Conservation (phyloP, 2,888 invertebrate genomes). For the Agonopterix subpropinquella region DNA sequence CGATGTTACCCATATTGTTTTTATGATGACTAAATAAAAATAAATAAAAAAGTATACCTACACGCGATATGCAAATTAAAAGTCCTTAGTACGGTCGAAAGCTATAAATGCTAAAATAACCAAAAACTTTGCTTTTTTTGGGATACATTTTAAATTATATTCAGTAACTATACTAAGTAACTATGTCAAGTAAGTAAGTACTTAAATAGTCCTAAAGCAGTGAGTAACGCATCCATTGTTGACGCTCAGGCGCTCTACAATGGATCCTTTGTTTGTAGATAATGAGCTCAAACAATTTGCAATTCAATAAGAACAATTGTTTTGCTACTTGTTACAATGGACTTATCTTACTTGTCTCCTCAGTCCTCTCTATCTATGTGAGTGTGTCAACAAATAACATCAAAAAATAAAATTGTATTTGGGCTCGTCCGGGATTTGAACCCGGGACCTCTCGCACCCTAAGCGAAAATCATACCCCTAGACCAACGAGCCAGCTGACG, state of each 20-base stretch:
- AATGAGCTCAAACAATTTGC: conserved; percentile 23
- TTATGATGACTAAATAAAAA: no score
- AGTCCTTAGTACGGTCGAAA: no score
- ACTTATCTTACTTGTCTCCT: neutral
- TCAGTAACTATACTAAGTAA: no score
- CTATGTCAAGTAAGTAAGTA: no score
- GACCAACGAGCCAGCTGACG: conserved; percentile 66
- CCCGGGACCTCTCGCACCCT: conserved; percentile 71
- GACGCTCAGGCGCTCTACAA: conserved; percentile 11
- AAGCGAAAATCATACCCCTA: conserved; percentile 77
- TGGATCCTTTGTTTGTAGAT: conserved; percentile 20
- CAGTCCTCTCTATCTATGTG: neutral
- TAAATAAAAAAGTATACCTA: no score
- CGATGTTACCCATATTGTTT: no score
- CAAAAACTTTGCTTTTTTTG: no score
- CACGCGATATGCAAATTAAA: no score
- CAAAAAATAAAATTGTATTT: conserved; percentile 11
- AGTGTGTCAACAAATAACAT: neutral
- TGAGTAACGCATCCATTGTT: conserved; percentile 2
- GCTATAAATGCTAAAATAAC: no score
- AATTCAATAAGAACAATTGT: conserved; percentile 22
- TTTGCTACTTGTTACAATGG: neutral
- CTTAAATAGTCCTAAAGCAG: no score
- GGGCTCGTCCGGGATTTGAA: conserved; percentile 65
- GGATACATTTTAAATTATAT: no score